Evolutionary conservation across 2,797 vertebrate genomes (phyloP).

Genomic region (Ceyx erithaca): DNA sequence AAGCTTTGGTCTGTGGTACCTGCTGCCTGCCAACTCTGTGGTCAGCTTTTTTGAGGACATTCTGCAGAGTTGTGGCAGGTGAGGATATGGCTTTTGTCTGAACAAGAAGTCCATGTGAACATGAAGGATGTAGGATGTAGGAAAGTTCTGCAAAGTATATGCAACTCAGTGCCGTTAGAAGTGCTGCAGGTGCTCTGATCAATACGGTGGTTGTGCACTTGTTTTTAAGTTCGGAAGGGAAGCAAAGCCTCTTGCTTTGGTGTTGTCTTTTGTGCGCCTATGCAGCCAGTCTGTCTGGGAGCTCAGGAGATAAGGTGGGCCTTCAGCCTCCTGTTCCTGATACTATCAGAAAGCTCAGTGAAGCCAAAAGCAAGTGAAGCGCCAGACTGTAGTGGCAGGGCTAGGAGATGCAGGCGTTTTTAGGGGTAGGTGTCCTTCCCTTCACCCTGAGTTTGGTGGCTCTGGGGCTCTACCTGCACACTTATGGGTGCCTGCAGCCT

Average conservation of each 20-base stretch:
- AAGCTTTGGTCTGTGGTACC: background rate
- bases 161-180: background rate
- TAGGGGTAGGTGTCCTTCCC: background rate
- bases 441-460: background rate
- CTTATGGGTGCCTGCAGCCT: background rate
- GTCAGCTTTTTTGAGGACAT: background rate
- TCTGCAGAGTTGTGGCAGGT: background rate
- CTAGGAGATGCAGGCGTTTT: rapidly evolving
- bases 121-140: background rate
- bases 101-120: rapidly evolving
- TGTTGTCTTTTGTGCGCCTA: background rate
- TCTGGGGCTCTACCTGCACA: background rate
- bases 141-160: background rate
- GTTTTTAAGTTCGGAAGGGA: background rate
- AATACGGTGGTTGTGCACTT: rapidly evolving
- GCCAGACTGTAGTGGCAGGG: background rate
- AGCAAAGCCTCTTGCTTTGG: background rate
- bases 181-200: background rate
- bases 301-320: background rate
- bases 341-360: background rate
- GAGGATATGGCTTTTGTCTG: background rate
- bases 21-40: background rate
- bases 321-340: background rate
- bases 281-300: background rate
- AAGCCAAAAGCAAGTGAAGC: rapidly evolving